Evolutionary conservation across 2,888 invertebrate genomes (phyloP), one percentile per base, ranked within the genome.

Genomic region (Chelonus formosanus): DNA sequence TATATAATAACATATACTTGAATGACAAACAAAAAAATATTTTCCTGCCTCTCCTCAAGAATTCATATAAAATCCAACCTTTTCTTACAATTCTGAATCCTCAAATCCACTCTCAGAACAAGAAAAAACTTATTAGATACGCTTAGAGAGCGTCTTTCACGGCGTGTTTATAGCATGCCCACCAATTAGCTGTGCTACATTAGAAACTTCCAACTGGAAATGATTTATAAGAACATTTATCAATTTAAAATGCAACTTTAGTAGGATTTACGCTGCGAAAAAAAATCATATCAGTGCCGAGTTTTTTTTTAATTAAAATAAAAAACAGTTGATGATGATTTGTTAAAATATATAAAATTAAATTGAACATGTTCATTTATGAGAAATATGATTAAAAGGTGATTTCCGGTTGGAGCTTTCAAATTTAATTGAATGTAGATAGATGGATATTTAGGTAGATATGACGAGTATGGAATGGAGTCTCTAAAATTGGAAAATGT

Each of bases 161-260:
- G 73, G 68, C 71, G 74, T 75, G 68, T 69, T 71, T 73, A 69
- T 71, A 67, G 75, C 75, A 76, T 76, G 75, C 59, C 71, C 73
- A 76, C 74, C 40, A 70, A 69, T 68, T 74, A 71, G 66, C 54
- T 71, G 63, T 70, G 65, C 65, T 69, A 57, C 36, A 47, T 48
- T 31, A 40, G 64, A 56, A 61, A 59, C 34, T 5, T 36, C 53
- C 65, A 69, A 67, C 63, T 64, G 66, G 10, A 57, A 52, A 52
- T 58, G 8, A 50, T 20, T 20, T 20, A 20, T 20, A 20, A 20
- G 20, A 2, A 20, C 20, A 20, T 20, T 1, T 20, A 20, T 20
- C 2, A 20, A 20, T 20, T 20, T 20, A 20, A 20, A 20, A 20
- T 20, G 20, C 20, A 2, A 20, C 20, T 20, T 20, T 20, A 20